phyloP scores from a whole-genome alignment of 1,140 invertebrate genomes.

The Psilanteris sp. region DNA sequence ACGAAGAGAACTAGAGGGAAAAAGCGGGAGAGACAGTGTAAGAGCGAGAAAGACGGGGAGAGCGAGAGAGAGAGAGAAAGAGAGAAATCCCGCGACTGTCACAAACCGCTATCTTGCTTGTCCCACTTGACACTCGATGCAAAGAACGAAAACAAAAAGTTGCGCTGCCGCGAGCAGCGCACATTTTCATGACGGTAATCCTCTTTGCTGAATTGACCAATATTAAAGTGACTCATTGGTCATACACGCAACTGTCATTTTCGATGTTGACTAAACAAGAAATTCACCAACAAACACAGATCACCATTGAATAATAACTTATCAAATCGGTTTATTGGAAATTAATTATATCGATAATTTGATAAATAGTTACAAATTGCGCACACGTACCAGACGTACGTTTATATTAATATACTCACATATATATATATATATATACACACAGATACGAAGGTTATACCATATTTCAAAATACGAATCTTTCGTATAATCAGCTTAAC shows the following conservation, averaged over 20 bases:
- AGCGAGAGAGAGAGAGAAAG: no score
- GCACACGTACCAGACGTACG: no score
- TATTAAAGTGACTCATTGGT: constrained; percentile 38
- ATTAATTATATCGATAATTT: no score
- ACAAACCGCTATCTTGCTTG: constrained; percentile 41
- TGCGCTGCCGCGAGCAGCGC: constrained; percentile 10
- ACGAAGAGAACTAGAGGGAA: not conserved
- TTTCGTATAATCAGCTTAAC: no score
- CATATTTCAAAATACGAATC: no score
- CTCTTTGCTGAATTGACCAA: constrained; percentile 47
- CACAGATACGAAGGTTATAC: no score
- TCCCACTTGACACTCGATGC: constrained; percentile 60
- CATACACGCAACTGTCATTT: constrained; percentile 28
- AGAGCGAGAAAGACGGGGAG: no score
- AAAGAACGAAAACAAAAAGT: constrained; percentile 57
- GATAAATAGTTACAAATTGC: no score
- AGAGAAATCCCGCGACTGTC: constrained; percentile 33
- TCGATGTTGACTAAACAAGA: constrained; percentile 5
- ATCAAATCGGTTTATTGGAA: no score
- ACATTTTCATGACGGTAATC: constrained; percentile 43
- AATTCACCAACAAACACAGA: constrained; percentile 2
- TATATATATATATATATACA: no score
- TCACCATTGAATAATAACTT: no score
- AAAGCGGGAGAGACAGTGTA: constrained; percentile 1
- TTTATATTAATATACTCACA: no score